These are phyloP conservation scores for Xiphorhynchus elegans DNA, from an alignment of 2,113 vertebrate genomes.

Conservation along the genomic window DNA sequence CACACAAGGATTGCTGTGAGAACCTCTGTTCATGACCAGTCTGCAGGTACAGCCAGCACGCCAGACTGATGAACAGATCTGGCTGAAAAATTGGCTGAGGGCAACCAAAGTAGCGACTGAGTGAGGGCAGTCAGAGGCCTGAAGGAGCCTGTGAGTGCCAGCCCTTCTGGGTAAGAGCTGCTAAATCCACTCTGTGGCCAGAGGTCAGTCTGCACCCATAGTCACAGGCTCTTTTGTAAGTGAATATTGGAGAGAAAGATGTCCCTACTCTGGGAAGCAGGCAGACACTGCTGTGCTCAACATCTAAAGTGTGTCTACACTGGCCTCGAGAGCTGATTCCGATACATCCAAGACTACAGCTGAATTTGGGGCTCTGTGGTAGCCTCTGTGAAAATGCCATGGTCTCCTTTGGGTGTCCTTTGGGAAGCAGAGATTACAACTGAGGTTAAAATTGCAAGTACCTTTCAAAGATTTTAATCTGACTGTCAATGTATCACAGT, in stretches of 20 bases:
- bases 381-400: not conserved
- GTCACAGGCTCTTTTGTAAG: not conserved
- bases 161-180: not conserved
- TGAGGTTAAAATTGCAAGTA: not conserved
- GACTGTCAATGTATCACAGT: not conserved
- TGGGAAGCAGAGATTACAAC: not conserved
- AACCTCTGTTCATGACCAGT: not conserved
- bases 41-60: not conserved
- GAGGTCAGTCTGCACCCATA: accelerated
- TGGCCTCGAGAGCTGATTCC: not conserved
- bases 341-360: not conserved
- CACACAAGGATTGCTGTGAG: not conserved
- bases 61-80: not conserved
- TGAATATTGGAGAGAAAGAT: not conserved
- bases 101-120: not conserved
- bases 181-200: not conserved
- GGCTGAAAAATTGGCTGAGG: not conserved
- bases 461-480: not conserved
- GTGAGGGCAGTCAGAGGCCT: not conserved
- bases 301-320: not conserved
- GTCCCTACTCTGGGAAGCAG: not conserved
- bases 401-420: not conserved
- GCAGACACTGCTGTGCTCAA: not conserved
- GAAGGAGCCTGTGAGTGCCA: accelerated
- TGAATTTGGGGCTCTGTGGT: not conserved